Conservation (phyloP, 2,888 invertebrate genomes). For the Mimas tiliae region DNA sequence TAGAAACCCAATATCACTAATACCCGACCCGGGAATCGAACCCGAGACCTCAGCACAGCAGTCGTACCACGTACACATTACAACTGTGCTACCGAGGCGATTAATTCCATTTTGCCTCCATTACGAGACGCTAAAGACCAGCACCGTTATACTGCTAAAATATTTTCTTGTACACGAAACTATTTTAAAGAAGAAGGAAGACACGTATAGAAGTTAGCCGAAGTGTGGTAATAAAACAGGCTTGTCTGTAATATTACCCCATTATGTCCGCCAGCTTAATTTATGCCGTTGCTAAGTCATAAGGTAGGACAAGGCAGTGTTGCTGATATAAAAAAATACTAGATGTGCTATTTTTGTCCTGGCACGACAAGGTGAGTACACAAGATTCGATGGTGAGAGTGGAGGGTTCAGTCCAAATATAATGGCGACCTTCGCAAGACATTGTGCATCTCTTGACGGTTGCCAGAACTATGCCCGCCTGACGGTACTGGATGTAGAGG, state of each 20-base stretch:
- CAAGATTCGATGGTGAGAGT: no score
- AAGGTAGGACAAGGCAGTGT: slow-evolving; percentile 68
- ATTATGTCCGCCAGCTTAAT: slow-evolving; percentile 78
- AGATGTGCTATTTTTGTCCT: slow-evolving; percentile 38
- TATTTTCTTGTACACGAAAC: slow-evolving; percentile 11
- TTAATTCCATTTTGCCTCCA: background rate
- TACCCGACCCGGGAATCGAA: no score
- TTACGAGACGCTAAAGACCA: background rate
- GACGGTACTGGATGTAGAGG: no score
- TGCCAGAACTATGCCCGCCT: no score
- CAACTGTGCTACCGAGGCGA: no score
- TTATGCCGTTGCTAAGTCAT: slow-evolving; percentile 81
- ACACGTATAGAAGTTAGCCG: slow-evolving; percentile 51
- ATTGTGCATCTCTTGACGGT: no score
- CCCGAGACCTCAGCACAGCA: no score
- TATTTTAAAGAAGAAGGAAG: slow-evolving; percentile 23
- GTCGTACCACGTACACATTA: no score
- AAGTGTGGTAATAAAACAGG: slow-evolving; percentile 79
- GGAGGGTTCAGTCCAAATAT: no score
- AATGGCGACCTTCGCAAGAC: no score
- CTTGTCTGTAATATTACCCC: slow-evolving; percentile 81
- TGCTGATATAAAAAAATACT: slow-evolving; percentile 45
- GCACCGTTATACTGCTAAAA: slow-evolving; percentile 3
- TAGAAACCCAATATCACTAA: no score
- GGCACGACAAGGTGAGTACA: background rate